Base-by-base conservation (phyloP, 2,888 invertebrate species). In the Brachyopa scutellaris region DNA sequence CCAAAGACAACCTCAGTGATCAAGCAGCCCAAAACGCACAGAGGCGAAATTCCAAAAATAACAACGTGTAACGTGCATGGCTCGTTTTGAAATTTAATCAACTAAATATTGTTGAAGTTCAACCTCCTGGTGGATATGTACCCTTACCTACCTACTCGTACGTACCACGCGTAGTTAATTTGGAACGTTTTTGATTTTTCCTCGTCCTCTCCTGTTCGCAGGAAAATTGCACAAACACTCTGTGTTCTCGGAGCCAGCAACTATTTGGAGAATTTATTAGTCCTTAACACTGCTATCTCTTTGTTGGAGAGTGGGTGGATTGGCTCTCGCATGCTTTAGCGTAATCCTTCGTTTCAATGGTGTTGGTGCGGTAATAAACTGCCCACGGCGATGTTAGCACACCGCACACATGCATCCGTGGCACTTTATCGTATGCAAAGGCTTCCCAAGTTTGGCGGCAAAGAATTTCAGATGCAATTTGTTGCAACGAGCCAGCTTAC, bases 391-490 rank as follows among this genome's bases (percentile, higher is more conserved):
- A 40, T 45, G 21, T 15, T 36, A 33, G 13, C 40, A 9, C 8
- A n/a, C 1, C 5, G 2, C 19, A 26, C 6, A 21, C 74, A 77
- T 17, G 61, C 62, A 61, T 38, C 69, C 47, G 26, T 38, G 31
- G 19, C 11, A 57, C 47, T 38, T 33, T 49, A 40, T 64, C 21
- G 19, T 53, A 11, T 29, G 23, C 23, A 31, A 21, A 17, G 11
- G 29, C 19, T 8, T 38, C 36, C 19, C 17, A 53, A 72, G 64
- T 57, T 70, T 55, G 40, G 57, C 55, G 57, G 51, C 33, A 23
- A 78, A 19, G 78, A 66, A 78, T 66, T 72, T 51, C 45, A 64
- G 59, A 72, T 66, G 59, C 72, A 78, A 72, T 78, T 72, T 59
- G 72, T 53, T 66, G 49, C 21, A 40, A 23, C 9, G 17, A 8